Evolutionary conservation across 2,888 invertebrate genomes (phyloP).

Genomic region (Pyrrhosoma nymphula): DNA sequence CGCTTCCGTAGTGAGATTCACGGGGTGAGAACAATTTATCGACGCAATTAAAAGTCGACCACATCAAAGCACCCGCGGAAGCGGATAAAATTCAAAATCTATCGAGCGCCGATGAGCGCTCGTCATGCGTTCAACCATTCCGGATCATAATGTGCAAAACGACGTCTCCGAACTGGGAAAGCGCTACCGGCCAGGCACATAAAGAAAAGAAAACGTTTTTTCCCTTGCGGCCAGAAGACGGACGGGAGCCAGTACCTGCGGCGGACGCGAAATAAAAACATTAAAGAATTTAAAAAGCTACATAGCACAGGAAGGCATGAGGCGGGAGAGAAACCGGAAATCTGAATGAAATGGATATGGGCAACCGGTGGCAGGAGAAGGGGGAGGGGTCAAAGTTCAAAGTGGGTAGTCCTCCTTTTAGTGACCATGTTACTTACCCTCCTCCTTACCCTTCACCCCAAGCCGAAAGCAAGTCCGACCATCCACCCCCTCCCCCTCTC

Average conservation of each 20-base stretch:
- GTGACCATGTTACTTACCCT: not conserved
- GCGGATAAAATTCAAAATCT: not conserved
- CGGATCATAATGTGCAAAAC: not conserved
- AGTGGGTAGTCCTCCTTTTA: not conserved
- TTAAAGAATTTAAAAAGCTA: conserved; percentile 5
- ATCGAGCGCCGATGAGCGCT: not conserved
- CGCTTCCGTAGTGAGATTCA: not conserved
- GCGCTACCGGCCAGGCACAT: not conserved
- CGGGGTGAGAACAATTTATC: not conserved
- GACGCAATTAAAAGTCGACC: not conserved
- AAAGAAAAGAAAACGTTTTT: not conserved
- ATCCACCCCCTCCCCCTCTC: not conserved
- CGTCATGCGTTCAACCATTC: not conserved
- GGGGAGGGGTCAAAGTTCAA: conserved; percentile 13
- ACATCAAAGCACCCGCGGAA: not conserved
- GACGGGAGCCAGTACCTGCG: not conserved
- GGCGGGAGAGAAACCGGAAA: not conserved
- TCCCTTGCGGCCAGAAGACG: not conserved
- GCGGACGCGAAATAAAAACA: not conserved
- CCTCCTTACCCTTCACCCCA: not conserved
- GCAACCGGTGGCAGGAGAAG: not conserved
- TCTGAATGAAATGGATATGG: conserved; percentile 15
- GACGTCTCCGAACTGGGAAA: not conserved
- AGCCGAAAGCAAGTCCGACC: not conserved
- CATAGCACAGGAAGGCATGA: not conserved